A percentile compares a stretch with the other conserved stretches of the same genome.
Evolutionary conservation across 2,113 vertebrate species (phyloP).

Genomic region (Oriolus oriolus): DNA sequence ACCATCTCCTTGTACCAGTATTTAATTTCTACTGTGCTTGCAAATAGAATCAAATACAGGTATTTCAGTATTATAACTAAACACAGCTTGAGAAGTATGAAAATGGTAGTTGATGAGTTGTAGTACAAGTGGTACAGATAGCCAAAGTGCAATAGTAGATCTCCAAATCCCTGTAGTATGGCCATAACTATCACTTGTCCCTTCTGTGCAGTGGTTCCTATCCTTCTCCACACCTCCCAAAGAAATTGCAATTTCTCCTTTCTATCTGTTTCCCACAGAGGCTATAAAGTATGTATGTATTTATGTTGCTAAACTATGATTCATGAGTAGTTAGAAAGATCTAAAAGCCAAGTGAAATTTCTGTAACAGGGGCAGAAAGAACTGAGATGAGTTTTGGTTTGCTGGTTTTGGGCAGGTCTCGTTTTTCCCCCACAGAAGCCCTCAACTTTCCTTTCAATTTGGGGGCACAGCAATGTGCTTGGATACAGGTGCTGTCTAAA

Average conservation of each 20-base stretch:
- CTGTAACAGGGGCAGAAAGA: neutral
- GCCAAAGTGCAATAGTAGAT: neutral
- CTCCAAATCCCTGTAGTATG: neutral
- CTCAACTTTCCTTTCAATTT: neutral
- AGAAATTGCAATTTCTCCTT: neutral
- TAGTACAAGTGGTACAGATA: neutral
- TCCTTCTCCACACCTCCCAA: neutral
- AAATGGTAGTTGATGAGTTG: neutral
- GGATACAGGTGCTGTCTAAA: neutral
- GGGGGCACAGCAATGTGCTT: neutral
- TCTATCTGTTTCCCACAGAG: neutral
- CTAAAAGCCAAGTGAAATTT: neutral
- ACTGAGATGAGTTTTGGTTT: neutral
- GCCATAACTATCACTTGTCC: neutral
- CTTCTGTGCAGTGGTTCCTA: neutral
- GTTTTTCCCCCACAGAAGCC: rapidly evolving
- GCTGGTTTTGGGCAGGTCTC: neutral
- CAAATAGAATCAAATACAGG: neutral
- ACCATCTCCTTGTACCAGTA: neutral
- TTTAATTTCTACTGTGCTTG: neutral
- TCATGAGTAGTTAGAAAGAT: neutral
- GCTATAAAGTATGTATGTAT: neutral
- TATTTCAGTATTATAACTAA: neutral
- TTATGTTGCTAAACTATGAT: neutral
- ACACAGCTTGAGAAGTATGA: neutral